phyloP scores from a whole-genome alignment of 53 echinoderm and acorn worm genomes.

The Antedon mediterranea region DNA sequence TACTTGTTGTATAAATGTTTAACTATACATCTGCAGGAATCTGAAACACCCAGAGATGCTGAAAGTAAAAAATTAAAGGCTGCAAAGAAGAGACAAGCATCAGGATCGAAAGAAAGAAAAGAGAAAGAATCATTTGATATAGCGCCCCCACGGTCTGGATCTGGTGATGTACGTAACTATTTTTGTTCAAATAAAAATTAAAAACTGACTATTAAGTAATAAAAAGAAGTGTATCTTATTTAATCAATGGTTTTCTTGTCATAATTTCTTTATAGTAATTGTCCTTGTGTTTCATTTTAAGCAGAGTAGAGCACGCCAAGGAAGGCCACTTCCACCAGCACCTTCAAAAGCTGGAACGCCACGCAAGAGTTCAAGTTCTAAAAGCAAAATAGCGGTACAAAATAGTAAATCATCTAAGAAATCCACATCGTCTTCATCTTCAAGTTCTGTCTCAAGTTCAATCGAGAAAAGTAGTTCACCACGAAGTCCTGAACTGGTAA shows the following conservation, averaged over 20 bases:
- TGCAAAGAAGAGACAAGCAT: background rate
- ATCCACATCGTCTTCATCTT: constrained; percentile 32
- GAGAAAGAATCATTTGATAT: background rate
- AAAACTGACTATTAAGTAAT: no score
- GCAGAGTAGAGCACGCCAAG: constrained; percentile 22
- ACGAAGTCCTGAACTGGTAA: constrained; percentile 28
- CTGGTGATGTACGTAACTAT: background rate
- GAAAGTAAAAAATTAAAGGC: background rate
- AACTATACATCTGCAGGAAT: no score
- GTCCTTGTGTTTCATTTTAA: background rate
- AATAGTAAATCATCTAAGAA: constrained; percentile 9
- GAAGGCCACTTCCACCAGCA: constrained; percentile 69
- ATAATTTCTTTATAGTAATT: no score
- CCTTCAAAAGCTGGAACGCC: constrained; percentile 65
- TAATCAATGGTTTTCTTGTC: no score
- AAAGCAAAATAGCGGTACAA: constrained; percentile 15
- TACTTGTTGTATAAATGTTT: no score
- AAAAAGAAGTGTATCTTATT: no score
- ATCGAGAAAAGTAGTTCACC: constrained; percentile 69
- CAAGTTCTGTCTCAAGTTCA: constrained; percentile 87
- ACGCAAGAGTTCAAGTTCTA: constrained; percentile 57
- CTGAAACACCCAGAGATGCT: background rate
- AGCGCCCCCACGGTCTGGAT: background rate
- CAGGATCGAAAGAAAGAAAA: background rate
- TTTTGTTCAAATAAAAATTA: no score